Base-by-base conservation (phyloP, 2,113 vertebrate genomes). In the Halcyon senegalensis region DNA sequence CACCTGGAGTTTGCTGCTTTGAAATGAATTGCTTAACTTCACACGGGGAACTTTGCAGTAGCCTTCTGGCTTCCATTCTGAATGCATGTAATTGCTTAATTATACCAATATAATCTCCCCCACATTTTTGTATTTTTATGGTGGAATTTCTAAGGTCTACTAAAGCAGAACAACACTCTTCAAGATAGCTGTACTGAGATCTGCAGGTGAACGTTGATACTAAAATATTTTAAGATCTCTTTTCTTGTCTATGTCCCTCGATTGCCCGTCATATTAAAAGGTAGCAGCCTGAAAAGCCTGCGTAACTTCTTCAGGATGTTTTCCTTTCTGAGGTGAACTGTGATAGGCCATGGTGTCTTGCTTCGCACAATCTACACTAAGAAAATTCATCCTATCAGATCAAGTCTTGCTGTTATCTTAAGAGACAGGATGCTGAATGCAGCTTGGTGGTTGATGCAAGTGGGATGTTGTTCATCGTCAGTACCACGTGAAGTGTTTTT, bases 1-100 rank as follows among this genome's bases (percentile, higher is more conserved):
- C 89, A 89, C 94, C 95, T 96, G 96, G 62, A 93, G 94, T 68
- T 53, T 73, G 87, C 85, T 63, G 51, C 66, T 91, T 82, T 90
- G 72, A 90, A 86, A 80, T 87, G 10, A 66, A 58, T 89, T 1
- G 0, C 67, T 87, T 89, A 60, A 41, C 43, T 50, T 68, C 53
- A 37, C 44, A 5, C 10, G 10, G 37, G 64, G 73, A 48, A 63
- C 33, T 70, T 21, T 63, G 63, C 43, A 44, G 44, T 63, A 28
- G 48, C 24, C 5, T 63, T 89, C 37, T 46, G 19, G 7, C n/a
- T 79, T 83, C 17, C 11, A 28, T 70, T 70, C 46, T 51, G 46
- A 58, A 15, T 75, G 37, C 21, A 31, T 16, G 7, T 66, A 31
- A 21, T 51, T 84, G 44, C 23, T 79, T 85, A 20, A 25, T 50